Base-by-base conservation (phyloP, 1,140 invertebrate species). In the Drosophila rhopaloa region DNA sequence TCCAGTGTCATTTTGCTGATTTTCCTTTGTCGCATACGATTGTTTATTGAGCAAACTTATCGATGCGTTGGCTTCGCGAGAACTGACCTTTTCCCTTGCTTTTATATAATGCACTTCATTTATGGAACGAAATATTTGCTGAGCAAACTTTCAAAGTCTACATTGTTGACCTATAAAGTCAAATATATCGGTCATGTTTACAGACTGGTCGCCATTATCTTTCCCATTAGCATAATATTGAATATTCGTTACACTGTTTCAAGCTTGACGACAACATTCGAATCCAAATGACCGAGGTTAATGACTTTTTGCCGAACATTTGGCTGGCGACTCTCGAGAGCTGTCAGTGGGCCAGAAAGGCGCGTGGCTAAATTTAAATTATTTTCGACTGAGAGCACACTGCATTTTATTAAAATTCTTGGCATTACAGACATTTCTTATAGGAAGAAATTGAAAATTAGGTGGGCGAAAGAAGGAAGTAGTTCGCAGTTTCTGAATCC, bases 231-330 rank as follows among this genome's bases (percentile, higher is more conserved):
- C 54, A 76, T 68, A 76, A 50, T 44, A 68, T 61, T 79, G 38
- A 66, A 60, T 60, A 70, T 67, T 73, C 29, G 54, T 77, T 67
- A 85, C 82, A 59, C 43, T 54, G 71, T 51, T 50, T 85, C 38
- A 58, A 65, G 50, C 6, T 38, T 56, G 53, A 58, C 59, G 58
- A 65, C 63, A 70, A 76, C 58, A 59, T 51, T 81, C 58, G 59
- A 63, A 72, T 47, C 55, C 66, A 67, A 67, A 58, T 76, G 44
- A 29, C 11, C 78, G 81, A 84, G 81, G 81, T 84, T 84, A 84
- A 81, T 84, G 81, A 84, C 81, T 77, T 77, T 73, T 41, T 13
- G 5, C 10, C 16, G 41, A 73, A 61, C 51, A 59, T 46, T 74
- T 46, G 32, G 16, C 61, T 9, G 47, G 29, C 61, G 29, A 66